Percentiles rank a stretch among this genome's conserved stretches.
Conservation (phyloP, 1,140 invertebrate species). For the Leguminivora glycinivorella region DNA sequence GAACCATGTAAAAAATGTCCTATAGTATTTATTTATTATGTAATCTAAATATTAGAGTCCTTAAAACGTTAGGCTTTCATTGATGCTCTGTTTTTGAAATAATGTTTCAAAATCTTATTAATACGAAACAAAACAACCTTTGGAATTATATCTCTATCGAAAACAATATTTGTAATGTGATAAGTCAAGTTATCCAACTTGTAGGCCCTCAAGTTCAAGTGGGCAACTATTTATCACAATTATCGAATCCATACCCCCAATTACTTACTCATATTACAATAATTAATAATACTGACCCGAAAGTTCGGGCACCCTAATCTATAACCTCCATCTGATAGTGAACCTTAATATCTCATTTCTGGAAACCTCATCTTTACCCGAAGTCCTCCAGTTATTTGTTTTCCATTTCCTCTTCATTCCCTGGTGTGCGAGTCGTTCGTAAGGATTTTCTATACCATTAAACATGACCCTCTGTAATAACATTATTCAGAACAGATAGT, state of each 20-base stretch:
- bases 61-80: no score
- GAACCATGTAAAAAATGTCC: no score
- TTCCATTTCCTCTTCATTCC: slow-evolving; percentile 51
- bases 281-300: slow-evolving; percentile 1
- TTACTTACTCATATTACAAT: slow-evolving; percentile 1
- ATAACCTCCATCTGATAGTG: slow-evolving; percentile 24
- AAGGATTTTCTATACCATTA: slow-evolving; percentile 65
- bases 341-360: slow-evolving; percentile 28
- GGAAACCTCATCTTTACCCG: slow-evolving; percentile 12
- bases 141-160: neutral
- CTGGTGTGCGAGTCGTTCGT: slow-evolving; percentile 53
- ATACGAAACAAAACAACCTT: no score
- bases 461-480: slow-evolving; percentile 55
- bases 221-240: neutral
- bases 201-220: neutral
- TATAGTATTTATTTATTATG: no score
- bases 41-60: no score
- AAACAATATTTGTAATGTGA: neutral
- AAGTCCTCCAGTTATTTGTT: slow-evolving; percentile 44
- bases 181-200: no score
- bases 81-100: no score
- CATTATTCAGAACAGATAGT: slow-evolving; percentile 58
- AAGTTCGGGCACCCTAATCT: neutral
- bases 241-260: neutral
- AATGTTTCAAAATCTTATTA: no score